Base-by-base conservation (phyloP, 2,797 vertebrate genomes). In the Chelon auratus region DNA sequence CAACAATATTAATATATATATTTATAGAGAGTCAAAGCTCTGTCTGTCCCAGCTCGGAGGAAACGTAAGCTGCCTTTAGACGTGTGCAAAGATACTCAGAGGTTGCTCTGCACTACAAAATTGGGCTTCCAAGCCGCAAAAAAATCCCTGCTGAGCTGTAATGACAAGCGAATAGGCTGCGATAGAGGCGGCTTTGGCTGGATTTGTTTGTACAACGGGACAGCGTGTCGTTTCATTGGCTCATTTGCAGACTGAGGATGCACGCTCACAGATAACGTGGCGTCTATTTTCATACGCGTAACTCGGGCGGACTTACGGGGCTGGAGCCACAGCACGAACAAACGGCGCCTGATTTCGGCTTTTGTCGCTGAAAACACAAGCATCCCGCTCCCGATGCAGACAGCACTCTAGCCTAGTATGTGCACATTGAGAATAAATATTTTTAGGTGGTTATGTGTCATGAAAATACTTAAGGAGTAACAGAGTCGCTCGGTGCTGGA, bases 201-300 rank as follows among this genome's bases (percentile, higher is more conserved):
- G 64, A 82, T 82, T 80, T 80, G 68, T 82, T 75, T 72, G 45
- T 70, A 62, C 66, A 62, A 58, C 59, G n/a, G 63, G 65, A 55
- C 42, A 26, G 55, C 68, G 66, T 72, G 68, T 81, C 66, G 72
- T 77, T 79, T 88, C 87, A 87, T 81, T 89, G 78, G 76, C 81
- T 90, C 73, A 85, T 89, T 89, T 89, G 76, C 80, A 85, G 87
- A 86, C 75, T 63, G 75, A 85, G 79, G 69, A 78, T 72, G 75
- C 65, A 63, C 75, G 37, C 43, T 85, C 47, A 26, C 43, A 66
- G 66, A 68, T 76, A 82, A 80, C 80, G 68, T 62, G 79, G 52
- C 43, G 13, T 42, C 51, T 22, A 59, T 17, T 40, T 61, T 68
- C 63, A 68, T 75, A 84, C 71, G 57, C 45, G 52, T 7, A 14